phyloP scores from a whole-genome alignment of 2,888 invertebrate species.

The Aethes cnicana region DNA sequence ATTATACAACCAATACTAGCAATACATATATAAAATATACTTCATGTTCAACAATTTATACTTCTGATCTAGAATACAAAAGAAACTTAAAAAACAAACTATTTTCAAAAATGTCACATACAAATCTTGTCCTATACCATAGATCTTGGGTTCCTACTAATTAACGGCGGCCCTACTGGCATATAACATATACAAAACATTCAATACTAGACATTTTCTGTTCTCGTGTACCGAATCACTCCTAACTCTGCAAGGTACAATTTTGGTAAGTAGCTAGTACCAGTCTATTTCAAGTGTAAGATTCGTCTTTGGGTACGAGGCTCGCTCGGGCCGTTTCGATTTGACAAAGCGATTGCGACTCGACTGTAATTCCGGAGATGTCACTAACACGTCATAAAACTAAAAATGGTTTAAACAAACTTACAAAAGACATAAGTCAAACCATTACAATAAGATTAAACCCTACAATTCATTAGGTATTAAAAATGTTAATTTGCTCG shows the following conservation, averaged over 20 bases:
- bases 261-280: slow-evolving; percentile 36
- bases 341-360: slow-evolving; percentile 54
- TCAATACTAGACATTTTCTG: slow-evolving; percentile 24
- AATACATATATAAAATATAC: slow-evolving; percentile 59
- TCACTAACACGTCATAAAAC: slow-evolving; percentile 76
- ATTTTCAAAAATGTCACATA: slow-evolving; percentile 60
- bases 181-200: slow-evolving; percentile 29
- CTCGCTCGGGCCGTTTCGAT: slow-evolving; percentile 44
- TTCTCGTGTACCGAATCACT: slow-evolving; percentile 24
- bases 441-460: slow-evolving; percentile 73
- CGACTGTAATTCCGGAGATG: slow-evolving; percentile 66
- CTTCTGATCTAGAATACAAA: slow-evolving; percentile 63
- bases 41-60: slow-evolving; percentile 68
- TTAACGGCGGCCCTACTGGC: slow-evolving; percentile 26
- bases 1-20: slow-evolving; percentile 44
- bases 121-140: slow-evolving; percentile 49
- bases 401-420: slow-evolving; percentile 77
- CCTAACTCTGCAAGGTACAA: slow-evolving; percentile 22
- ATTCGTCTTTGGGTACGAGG: slow-evolving; percentile 8
- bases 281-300: slow-evolving; percentile 41
- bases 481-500: slow-evolving; percentile 79
- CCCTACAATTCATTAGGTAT: slow-evolving; percentile 75
- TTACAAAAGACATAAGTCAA: slow-evolving; percentile 76
- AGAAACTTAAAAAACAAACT: slow-evolving; percentile 51
- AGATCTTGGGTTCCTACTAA: slow-evolving; percentile 48